Evolutionary conservation across 2,797 vertebrate species (phyloP).

Genomic region (Limosa lapponica): DNA sequence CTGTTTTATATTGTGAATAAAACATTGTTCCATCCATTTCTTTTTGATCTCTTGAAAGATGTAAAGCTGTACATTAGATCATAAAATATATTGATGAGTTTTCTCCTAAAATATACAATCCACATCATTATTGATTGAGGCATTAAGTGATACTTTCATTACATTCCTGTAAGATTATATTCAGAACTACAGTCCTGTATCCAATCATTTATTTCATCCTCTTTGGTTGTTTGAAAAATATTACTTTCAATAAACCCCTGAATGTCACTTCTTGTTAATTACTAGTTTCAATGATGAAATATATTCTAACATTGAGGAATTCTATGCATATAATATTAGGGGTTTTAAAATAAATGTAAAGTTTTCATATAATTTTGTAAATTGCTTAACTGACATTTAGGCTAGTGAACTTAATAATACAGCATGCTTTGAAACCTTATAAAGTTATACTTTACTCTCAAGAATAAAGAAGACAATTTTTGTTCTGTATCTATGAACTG

Average conservation of each 20-base stretch:
- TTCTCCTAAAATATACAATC: background rate
- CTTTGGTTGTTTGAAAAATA: conserved; percentile 4
- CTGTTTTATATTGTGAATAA: conserved; percentile 6
- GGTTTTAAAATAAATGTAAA: background rate
- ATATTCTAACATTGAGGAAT: background rate
- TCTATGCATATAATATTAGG: background rate
- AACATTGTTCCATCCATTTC: background rate
- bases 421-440: background rate
- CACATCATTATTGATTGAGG: background rate
- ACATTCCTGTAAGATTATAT: background rate
- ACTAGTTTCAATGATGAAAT: background rate
- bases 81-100: background rate
- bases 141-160: conserved; percentile 2
- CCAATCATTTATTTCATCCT: background rate
- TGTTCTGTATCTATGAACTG: background rate
- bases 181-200: background rate
- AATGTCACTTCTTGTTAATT: background rate
- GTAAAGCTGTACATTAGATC: background rate
- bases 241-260: background rate
- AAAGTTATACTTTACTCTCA: background rate
- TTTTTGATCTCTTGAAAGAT: background rate
- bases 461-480: background rate
- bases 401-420: background rate
- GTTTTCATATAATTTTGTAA: background rate
- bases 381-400: background rate